A percentile compares a stretch with the other conserved stretches of the same genome.
These are phyloP conservation scores for Rhabdophis nuchalis DNA, from an alignment of 2,797 vertebrate genomes.

Conservation along the genomic window DNA sequence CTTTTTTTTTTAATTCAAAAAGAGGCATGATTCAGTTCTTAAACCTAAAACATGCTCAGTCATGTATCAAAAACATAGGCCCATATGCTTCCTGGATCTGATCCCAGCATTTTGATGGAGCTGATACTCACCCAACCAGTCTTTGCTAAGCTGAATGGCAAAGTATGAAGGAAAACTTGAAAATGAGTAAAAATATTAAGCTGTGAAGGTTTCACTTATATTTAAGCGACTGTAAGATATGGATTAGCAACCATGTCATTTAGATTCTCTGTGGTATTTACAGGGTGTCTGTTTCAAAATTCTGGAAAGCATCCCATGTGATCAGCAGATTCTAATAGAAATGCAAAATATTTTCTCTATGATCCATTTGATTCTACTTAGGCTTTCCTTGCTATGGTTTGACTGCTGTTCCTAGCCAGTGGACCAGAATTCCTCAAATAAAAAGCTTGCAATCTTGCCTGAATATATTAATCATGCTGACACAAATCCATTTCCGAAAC, in stretches of 20 bases:
- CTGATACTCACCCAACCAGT: neutral
- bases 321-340: neutral
- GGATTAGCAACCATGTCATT: neutral
- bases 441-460: slow-evolving; percentile 1
- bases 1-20: neutral
- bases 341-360: neutral
- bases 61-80: neutral
- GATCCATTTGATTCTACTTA: neutral
- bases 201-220: neutral
- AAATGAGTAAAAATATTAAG: neutral
- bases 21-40: neutral
- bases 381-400: neutral
- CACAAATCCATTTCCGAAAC: neutral
- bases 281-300: neutral
- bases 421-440: neutral
- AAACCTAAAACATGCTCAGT: neutral
- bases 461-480: slow-evolving; percentile 34
- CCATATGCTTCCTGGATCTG: neutral
- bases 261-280: neutral
- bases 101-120: neutral
- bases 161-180: neutral
- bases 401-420: neutral
- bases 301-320: neutral
- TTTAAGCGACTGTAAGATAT: neutral
- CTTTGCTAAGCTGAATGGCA: neutral